Evolutionary conservation across 2,888 invertebrate species (phyloP), one percentile per base, ranked within the genome.

Genomic region (Tromatobia lineatoria): DNA sequence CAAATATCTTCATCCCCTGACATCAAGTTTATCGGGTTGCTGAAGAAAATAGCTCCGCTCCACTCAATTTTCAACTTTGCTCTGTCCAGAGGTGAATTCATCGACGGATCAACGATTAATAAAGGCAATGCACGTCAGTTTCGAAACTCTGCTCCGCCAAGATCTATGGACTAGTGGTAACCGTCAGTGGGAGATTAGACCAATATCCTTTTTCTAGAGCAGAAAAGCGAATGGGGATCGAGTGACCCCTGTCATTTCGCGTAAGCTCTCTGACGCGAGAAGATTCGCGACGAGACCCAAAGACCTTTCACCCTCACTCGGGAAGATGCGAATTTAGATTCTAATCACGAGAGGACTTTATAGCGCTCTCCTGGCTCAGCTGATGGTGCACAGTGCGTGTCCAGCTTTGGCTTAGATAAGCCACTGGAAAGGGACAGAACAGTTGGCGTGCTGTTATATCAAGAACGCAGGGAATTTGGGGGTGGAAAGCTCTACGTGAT

Each of bases 301-400:
- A 34, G 69, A 73, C 67, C 54, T 74, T 79, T 59, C 66, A 67
- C 74, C 77, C 78, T 82, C 78, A 7, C 29, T 29, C 20, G 50
- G 50, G 67, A 73, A 29, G 34, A 6, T 45, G 34, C 45, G 82
- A 69, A 74, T 82, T 82, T 82, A 82, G 82, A 78, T 82, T 78
- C 61, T 78, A 82, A 82, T 82, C 82, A 69, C 78, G 78, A 54
- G 67, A 74, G 45, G 52, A n/a, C 23, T 59, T 34, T 13, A 54
- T 29, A 45, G 6, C 20, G 50, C 20, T 25, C 57, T 45, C 42
- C 34, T 18, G 42, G 47, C 47, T 42, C 57, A 15, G 54, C 23
- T n/a, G 45, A 42, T 45, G 11, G 42, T 42, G 34, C 20, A 15
- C 18, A 20, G 64, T 38, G 64, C 25, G 64, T 59, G 20, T 25